phyloP scores from a whole-genome alignment of 2,888 invertebrate species.

The Coenonympha arcania region DNA sequence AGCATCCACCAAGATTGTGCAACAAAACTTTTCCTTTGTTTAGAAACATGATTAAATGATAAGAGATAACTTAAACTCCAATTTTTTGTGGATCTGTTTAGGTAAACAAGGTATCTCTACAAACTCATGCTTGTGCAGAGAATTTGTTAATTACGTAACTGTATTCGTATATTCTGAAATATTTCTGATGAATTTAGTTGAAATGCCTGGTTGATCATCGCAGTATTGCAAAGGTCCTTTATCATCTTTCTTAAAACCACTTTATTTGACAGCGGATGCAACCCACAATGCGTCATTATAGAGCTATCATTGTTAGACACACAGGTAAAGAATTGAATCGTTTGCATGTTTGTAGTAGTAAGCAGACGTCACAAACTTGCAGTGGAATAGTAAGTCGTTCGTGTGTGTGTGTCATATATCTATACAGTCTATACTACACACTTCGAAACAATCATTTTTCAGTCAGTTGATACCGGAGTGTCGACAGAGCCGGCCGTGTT shows the following conservation, averaged over 20 bases:
- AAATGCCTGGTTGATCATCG: slow-evolving; percentile 2
- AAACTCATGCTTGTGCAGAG: too few relatives aligned
- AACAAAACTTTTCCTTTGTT: slow-evolving; percentile 18
- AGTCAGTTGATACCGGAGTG: slow-evolving; percentile 52
- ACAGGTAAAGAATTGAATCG: slow-evolving; percentile 34
- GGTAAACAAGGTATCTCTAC: too few relatives aligned
- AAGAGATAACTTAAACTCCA: too few relatives aligned
- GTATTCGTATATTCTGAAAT: too few relatives aligned
- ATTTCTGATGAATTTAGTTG: background rate
- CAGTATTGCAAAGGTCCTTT: background rate
- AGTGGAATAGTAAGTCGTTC: slow-evolving; percentile 30
- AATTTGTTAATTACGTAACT: too few relatives aligned
- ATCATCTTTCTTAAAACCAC: slow-evolving; percentile 30
- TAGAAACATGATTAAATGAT: too few relatives aligned
- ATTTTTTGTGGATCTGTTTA: too few relatives aligned
- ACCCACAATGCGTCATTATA: slow-evolving; percentile 41
- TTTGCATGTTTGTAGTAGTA: slow-evolving; percentile 19
- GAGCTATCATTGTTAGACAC: slow-evolving; percentile 17
- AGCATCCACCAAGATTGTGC: slow-evolving; percentile 10
- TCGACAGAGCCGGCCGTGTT: slow-evolving; percentile 39
- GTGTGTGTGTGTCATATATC: slow-evolving; percentile 34
- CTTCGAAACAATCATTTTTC: slow-evolving; percentile 41
- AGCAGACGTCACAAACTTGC: slow-evolving; percentile 45
- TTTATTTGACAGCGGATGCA: slow-evolving; percentile 33
- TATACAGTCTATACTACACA: slow-evolving; percentile 38